A percentile compares a stretch with the other conserved stretches of the same genome.
Evolutionary conservation across 2,113 vertebrate genomes (phyloP).

Genomic region (Lucifuga dentata): DNA sequence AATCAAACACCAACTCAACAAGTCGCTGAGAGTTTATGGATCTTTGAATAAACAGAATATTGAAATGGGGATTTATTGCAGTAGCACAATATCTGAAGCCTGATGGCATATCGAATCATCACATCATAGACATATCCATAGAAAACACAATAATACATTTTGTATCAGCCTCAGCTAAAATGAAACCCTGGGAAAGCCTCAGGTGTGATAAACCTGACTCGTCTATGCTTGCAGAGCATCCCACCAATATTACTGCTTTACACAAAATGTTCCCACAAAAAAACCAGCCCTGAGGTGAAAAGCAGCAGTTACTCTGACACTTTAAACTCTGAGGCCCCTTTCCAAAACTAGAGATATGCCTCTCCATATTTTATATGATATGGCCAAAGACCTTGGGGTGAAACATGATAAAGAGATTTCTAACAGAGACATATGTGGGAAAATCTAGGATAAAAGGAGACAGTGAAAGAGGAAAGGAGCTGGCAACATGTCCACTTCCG

Average conservation of each 20-base stretch:
- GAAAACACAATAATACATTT: slow-evolving; percentile 15
- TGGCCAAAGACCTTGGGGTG: slow-evolving; percentile 59
- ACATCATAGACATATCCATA: neutral
- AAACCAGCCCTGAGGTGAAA: slow-evolving; percentile 52
- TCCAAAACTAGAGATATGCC: slow-evolving; percentile 48
- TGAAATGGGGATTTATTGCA: neutral
- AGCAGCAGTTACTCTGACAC: slow-evolving; percentile 46
- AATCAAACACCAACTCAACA: slow-evolving; percentile 5
- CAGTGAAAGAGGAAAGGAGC: slow-evolving; percentile 42
- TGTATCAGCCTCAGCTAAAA: slow-evolving; percentile 22
- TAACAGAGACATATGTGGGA: slow-evolving; percentile 65
- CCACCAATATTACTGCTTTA: neutral
- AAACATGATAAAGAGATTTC: slow-evolving; percentile 70
- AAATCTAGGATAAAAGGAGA: slow-evolving; percentile 56
- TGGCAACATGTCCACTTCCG: slow-evolving; percentile 53
- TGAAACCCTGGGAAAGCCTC: slow-evolving; percentile 47
- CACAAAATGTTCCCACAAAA: slow-evolving; percentile 53
- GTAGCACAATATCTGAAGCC: neutral
- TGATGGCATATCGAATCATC: neutral
- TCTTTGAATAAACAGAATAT: neutral
- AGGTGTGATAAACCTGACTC: slow-evolving; percentile 47
- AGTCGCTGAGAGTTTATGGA: neutral
- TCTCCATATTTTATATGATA: slow-evolving; percentile 45
- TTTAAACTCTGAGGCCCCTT: slow-evolving; percentile 43
- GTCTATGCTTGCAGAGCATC: slow-evolving; percentile 52